A percentile compares a stretch with the other conserved stretches of the same genome.
phyloP scores from a whole-genome alignment of 2,888 invertebrate species.

The Agrotis puta region DNA sequence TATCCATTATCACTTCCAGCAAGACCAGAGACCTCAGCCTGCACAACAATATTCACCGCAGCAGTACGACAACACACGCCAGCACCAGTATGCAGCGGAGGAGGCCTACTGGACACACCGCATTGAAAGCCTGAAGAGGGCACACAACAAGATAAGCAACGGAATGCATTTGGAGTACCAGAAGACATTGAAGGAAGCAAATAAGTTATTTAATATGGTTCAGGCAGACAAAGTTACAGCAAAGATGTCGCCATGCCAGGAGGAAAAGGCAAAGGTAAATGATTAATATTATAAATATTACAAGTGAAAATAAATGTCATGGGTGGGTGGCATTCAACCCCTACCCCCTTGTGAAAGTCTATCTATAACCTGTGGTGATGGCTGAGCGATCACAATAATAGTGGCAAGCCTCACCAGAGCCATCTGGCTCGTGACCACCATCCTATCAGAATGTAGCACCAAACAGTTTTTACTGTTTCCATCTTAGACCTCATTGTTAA shows the following conservation, averaged over 20 bases:
- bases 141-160: constrained; percentile 85
- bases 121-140: constrained; percentile 84
- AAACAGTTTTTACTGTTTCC: too few relatives aligned
- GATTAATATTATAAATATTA: neutral
- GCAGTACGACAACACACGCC: constrained; percentile 76
- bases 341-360: too few relatives aligned
- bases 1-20: constrained; percentile 71
- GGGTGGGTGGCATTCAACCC: too few relatives aligned
- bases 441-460: too few relatives aligned
- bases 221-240: constrained; percentile 80
- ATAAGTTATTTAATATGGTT: constrained; percentile 82
- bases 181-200: constrained; percentile 86
- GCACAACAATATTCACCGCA: constrained; percentile 77
- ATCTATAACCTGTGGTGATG: too few relatives aligned
- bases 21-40: constrained; percentile 73
- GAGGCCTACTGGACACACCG: constrained; percentile 87
- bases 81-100: constrained; percentile 81
- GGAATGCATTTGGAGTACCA: constrained; percentile 86
- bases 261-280: constrained; percentile 86
- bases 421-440: too few relatives aligned
- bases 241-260: constrained; percentile 86
- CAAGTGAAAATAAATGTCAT: neutral
- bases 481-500: too few relatives aligned
- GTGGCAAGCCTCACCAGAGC: too few relatives aligned
- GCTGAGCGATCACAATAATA: too few relatives aligned